Base-by-base conservation (phyloP, 2,888 invertebrate genomes). In the Dioctria linearis region DNA sequence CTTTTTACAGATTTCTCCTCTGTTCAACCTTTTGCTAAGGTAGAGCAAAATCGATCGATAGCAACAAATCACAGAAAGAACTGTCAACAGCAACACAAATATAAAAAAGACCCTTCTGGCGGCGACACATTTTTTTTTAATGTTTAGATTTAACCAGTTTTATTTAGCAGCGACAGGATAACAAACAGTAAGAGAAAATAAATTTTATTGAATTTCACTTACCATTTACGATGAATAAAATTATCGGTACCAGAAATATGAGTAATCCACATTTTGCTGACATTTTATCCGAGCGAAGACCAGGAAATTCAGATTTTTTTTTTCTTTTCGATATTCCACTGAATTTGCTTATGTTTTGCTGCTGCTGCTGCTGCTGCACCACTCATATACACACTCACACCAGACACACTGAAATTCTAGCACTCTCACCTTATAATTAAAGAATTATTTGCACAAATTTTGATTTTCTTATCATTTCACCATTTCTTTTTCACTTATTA, bases 181-280 rank as follows among this genome's bases (percentile, higher is more conserved):
- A 59, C n/a, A 65, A 40, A 6, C 8, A 2, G 40, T 5, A 65
- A 40, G 40, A 40, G 5, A 42, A 57, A 11, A 40, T 13, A 43
- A 75, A 75, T 63, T 3, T 5, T 37, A 46, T 5, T 25, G 2
- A 5, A 13, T 9, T 8, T n/a, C 11, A 76, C 79, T 79, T 79
- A 79, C 79, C 79, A 79, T 67, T 79, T 79, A 65, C 79, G 79
- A 79, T 79, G 79, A 69, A 79, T 69, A 67, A 66, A 79, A 79
- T 79, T 67, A 67, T 79, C 67, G 79, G 43, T 4, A 67, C 79
- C 46, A 69, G 57, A 69, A 67, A 67, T 67, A 79, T 69, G 57
- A 79, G 66, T 79, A 79, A 79, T 79, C 79, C 79, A 79, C 79
- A 79, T 79, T 46, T 79, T 79, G 79, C 54, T 79, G 79, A 79